Evolutionary conservation across 2,797 vertebrate genomes (phyloP).

Genomic region (Pantherophis alleghaniensis): DNA sequence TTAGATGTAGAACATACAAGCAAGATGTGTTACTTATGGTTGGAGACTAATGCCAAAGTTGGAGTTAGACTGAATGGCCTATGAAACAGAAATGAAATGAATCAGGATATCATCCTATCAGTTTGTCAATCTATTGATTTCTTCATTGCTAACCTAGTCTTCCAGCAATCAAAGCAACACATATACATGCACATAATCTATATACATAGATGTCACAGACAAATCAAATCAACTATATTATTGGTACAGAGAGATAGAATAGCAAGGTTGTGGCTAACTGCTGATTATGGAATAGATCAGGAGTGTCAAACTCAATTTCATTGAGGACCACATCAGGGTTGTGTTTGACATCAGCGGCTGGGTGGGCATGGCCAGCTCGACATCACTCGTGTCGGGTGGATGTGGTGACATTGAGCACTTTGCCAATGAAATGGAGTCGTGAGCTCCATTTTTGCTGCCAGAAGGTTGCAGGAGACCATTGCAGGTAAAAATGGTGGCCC

Average conservation of each 20-base stretch:
- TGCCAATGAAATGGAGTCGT: no score
- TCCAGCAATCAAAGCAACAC: neutral
- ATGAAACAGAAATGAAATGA: neutral
- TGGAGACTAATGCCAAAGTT: neutral
- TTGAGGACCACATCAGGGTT: no score
- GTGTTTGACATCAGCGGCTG: no score
- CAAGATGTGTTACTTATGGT: neutral
- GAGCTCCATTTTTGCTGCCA: no score
- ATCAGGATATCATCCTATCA: neutral
- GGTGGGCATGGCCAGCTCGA: no score
- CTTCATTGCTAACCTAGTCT: neutral
- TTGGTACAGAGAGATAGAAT: neutral
- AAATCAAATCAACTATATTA: neutral
- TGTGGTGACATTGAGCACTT: no score
- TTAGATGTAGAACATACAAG: neutral
- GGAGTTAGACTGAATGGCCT: neutral
- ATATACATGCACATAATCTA: neutral
- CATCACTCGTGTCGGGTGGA: no score
- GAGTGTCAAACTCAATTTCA: no score
- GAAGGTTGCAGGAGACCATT: no score
- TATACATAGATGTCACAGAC: neutral
- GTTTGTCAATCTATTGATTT: neutral
- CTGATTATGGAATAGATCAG: neutral
- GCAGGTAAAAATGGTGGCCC: no score
- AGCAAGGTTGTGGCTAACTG: neutral